A percentile compares a stretch with the other conserved stretches of the same genome.
Conservation (phyloP, 2,113 vertebrate species). For the Dicentrarchus labrax region DNA sequence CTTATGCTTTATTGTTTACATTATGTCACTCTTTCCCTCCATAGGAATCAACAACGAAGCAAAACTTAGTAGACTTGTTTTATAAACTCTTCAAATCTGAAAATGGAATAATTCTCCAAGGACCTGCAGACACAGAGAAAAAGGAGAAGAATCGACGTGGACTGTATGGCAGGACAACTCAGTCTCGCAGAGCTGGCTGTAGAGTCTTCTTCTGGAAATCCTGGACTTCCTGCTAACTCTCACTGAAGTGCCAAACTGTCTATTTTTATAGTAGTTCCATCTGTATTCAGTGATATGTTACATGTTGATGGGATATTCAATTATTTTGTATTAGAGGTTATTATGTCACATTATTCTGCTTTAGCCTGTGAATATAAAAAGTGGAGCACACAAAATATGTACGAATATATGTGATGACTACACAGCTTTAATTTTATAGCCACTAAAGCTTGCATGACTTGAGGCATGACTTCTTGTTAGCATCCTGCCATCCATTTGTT, state of each 20-base stretch:
- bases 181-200: slow-evolving; percentile 49
- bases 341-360: not conserved
- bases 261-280: not conserved
- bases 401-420: not conserved
- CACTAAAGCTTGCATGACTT: not conserved
- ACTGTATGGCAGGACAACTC: not conserved
- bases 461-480: too few species aligned
- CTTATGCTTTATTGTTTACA: not conserved
- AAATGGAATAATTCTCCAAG: slow-evolving; percentile 5
- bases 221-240: slow-evolving; percentile 69
- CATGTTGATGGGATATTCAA: not conserved
- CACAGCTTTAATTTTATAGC: not conserved
- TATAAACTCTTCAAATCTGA: slow-evolving; percentile 40
- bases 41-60: slow-evolving; percentile 43
- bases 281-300: too few species aligned
- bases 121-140: not conserved
- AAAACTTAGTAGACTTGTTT: slow-evolving; percentile 23
- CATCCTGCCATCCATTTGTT: too few species aligned
- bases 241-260: not conserved
- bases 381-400: not conserved
- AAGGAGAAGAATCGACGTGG: slow-evolving; percentile 54
- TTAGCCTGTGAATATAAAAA: not conserved
- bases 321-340: not conserved
- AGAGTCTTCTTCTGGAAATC: slow-evolving; percentile 77
- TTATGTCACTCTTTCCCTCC: slow-evolving; percentile 2